Evolutionary conservation across 2,113 vertebrate species (phyloP).

Genomic region (Synchiropus splendidus): DNA sequence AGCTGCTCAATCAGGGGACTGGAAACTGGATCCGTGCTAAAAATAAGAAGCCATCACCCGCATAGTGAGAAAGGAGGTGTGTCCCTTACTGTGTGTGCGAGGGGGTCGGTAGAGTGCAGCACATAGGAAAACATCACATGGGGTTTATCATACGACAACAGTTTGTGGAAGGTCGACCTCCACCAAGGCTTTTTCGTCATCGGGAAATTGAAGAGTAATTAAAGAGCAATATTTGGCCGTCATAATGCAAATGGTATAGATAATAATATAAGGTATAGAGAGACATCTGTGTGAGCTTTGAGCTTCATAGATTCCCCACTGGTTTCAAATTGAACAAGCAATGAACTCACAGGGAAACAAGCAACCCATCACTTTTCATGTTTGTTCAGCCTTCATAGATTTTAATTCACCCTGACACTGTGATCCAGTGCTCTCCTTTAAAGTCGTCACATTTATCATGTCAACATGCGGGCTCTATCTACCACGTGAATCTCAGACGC

Average conservation of each 20-base stretch:
- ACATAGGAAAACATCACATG: slow-evolving; percentile 3
- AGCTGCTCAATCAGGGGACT: slow-evolving; percentile 31
- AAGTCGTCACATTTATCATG: slow-evolving; percentile 5
- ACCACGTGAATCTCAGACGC: slow-evolving; percentile 3
- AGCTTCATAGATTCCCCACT: no score
- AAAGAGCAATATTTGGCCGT: no score
- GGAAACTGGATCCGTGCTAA: slow-evolving; percentile 66
- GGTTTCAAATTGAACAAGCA: no score
- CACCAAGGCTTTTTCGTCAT: no score
- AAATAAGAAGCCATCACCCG: slow-evolving; percentile 58
- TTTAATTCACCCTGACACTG: background rate
- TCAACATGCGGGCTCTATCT: slow-evolving; percentile 3
- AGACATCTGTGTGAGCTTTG: no score
- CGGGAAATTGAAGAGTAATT: no score
- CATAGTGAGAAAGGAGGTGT: slow-evolving; percentile 39
- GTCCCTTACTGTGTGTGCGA: slow-evolving; percentile 21
- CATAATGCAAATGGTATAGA: no score
- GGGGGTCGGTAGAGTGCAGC: slow-evolving; percentile 12
- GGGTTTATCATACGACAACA: slow-evolving; percentile 38
- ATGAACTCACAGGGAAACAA: background rate
- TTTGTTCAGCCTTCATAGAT: background rate
- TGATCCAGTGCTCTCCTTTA: background rate
- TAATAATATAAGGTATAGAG: no score
- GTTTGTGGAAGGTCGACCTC: slow-evolving; percentile 23
- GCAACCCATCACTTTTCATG: background rate